These are phyloP conservation scores for Gnathonemus longibarbis DNA, from an alignment of 2,113 vertebrate genomes.

Conservation along the genomic window DNA sequence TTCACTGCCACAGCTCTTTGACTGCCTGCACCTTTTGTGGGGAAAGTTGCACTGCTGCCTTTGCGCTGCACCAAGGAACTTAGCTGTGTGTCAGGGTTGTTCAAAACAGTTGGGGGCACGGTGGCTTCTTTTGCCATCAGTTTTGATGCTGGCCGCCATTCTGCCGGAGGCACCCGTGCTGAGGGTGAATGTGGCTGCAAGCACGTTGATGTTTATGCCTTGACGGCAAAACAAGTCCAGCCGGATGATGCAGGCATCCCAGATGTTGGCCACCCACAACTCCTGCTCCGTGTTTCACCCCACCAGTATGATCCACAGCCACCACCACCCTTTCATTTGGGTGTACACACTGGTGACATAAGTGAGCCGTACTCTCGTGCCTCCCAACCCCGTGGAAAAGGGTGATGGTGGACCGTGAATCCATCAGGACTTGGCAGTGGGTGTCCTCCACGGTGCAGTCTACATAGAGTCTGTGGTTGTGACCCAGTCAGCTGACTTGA, in stretches of 20 bases:
- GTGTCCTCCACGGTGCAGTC: not conserved
- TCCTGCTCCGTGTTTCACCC: not conserved
- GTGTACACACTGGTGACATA: not conserved
- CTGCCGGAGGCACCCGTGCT: not conserved
- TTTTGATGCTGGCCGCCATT: not conserved
- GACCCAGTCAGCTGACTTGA: not conserved
- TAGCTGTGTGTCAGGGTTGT: not conserved
- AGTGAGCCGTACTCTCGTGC: not conserved
- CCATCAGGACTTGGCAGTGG: not conserved
- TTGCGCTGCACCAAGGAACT: no score
- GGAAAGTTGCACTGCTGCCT: no score
- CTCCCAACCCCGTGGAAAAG: not conserved
- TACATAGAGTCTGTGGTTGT: not conserved
- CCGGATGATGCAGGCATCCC: not conserved
- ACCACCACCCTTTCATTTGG: not conserved
- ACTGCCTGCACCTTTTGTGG: not conserved
- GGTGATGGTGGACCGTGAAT: not conserved
- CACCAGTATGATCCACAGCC: not conserved
- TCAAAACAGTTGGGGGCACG: not conserved
- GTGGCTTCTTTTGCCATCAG: not conserved
- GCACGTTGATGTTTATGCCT: not conserved
- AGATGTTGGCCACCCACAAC: not conserved
- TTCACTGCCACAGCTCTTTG: not conserved
- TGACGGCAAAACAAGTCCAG: not conserved
- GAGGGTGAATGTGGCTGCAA: not conserved